Conservation (phyloP, 2,113 vertebrate species). For the Mirounga angustirostris region DNA sequence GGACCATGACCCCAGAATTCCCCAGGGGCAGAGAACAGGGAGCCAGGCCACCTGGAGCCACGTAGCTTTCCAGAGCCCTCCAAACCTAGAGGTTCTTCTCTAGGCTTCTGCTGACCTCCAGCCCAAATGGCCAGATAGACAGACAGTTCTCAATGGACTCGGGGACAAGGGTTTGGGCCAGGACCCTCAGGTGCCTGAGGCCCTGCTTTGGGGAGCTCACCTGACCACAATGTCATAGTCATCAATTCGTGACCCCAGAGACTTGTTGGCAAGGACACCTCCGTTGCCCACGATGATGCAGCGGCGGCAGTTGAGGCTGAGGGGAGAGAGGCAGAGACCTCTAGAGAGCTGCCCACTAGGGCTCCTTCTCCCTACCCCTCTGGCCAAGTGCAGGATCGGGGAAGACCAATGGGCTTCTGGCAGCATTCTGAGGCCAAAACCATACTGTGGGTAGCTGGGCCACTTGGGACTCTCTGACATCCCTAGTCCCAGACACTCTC, state of each 20-base stretch:
- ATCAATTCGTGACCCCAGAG: conserved; percentile 96
- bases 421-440: conserved; percentile 48
- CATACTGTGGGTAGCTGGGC: not conserved
- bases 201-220: conserved; percentile 87
- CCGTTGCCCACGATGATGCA: conserved; percentile 98
- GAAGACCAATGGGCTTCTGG: not conserved
- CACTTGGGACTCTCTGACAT: not conserved
- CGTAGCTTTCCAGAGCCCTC: not conserved
- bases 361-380: not conserved
- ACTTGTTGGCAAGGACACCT: conserved; percentile 97
- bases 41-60: not conserved
- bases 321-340: not conserved
- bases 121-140: not conserved
- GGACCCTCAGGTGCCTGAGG: not conserved
- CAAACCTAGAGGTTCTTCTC: not conserved
- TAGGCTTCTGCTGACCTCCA: not conserved
- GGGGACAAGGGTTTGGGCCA: not conserved
- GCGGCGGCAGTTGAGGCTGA: conserved; percentile 94
- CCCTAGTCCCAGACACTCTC: not conserved
- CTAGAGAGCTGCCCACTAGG: not conserved
- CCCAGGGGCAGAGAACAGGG: not conserved
- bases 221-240: conserved; percentile 96
- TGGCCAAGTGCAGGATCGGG: not conserved
- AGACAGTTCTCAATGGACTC: not conserved
- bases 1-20: not conserved